Base-by-base conservation (phyloP, 2,113 vertebrate species). In the Sporophila hypoxantha region DNA sequence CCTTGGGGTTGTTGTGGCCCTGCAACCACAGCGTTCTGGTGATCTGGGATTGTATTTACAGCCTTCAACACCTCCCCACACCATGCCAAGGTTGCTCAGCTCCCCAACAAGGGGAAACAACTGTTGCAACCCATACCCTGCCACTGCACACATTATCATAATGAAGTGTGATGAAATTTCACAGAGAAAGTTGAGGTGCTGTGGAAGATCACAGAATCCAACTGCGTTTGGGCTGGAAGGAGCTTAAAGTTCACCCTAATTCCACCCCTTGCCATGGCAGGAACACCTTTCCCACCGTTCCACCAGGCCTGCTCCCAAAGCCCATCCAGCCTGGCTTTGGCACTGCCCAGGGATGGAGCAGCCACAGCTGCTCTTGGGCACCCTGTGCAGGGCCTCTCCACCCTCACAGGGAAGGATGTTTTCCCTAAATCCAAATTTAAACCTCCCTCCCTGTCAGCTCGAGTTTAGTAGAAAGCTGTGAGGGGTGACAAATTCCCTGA, bases 241-340 rank as follows among this genome's bases (percentile, higher is more conserved):
- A 52, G 5, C 27, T 12, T 12, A 12, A 52, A 57, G 27, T 3
- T 10, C 52, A 27, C 3, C n/a, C 17, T 8, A 6, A 16, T 47
- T 3, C 34, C 49, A 69, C 3, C 10, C n/a, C n/a, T n/a, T n/a
- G n/a, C 39, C 15, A 10, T 62, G 39, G 17, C 75, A 86, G 32
- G 41, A 44, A 29, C 59, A 37, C 23, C 9, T 73, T 0, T n/a
- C n/a, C 44, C 76, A 36, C 27, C 8, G 3, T 17, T n/a, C 52
- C 84, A 79, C n/a, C n/a, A n/a, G n/a, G 75, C 32, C 0, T 65
- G 44, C 59, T 79, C 32, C 56, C 1, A n/a, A 69, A 2, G 11
- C 30, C 56, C 0, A 0, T 26, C 39, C 67, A 57, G 3, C 37
- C 59, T 29, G 44, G 52, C 52, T 52, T 25, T 5, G 52, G 0